Base-by-base conservation (phyloP, 2,888 invertebrate species). In the Drosophila stalkeri region DNA sequence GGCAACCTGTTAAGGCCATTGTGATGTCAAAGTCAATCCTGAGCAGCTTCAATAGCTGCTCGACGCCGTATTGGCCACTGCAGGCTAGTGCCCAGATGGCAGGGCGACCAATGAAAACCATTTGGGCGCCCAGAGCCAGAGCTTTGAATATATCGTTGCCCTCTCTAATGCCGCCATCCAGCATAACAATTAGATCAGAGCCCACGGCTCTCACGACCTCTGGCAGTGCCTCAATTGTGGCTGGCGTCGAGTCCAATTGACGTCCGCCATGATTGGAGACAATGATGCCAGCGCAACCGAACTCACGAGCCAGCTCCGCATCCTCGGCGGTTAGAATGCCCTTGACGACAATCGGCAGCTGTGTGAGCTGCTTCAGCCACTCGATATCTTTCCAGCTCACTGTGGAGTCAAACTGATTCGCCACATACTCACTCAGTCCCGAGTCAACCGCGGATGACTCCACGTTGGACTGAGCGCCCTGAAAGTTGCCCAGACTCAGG, bases 251-350 rank as follows among this genome's bases (percentile, higher is more conserved):
- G 61, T 93, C 93, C 23, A 93, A 93, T 93, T 99, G 99, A 65
- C 98, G 94, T 0, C 96, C 99, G 2, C 99, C 99, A 92, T 99
- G 99, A 93, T 99, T 99, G 0, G 98, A 99, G 7, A 99, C 98
- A 71, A 98, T 94, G 61, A 99, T 95, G 0, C 95, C 99, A 8
- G 95, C 94, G 49, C 96, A 97, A 4, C 98, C 98, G 61, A 95
- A 94, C 81, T 97, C 94, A 0, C 94, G 94, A 0, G 97, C 98
- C 81, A 95, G 93, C 14, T 95, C 84, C 0, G 99, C 98, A 93
- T 99, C 99, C 90, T 98, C 97, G 0, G 95, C 95, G 1, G 97
- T 97, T 23, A 98, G 92, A 69, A 98, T 95, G 3, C 98, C 98
- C 93, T 98, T 98, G 3, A 97, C 94, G 60, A 98, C 94, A 23